A percentile compares a stretch with the other conserved stretches of the same genome.
Evolutionary conservation across 1,140 invertebrate genomes (phyloP).

Genomic region (Coboldia fuscipes): DNA sequence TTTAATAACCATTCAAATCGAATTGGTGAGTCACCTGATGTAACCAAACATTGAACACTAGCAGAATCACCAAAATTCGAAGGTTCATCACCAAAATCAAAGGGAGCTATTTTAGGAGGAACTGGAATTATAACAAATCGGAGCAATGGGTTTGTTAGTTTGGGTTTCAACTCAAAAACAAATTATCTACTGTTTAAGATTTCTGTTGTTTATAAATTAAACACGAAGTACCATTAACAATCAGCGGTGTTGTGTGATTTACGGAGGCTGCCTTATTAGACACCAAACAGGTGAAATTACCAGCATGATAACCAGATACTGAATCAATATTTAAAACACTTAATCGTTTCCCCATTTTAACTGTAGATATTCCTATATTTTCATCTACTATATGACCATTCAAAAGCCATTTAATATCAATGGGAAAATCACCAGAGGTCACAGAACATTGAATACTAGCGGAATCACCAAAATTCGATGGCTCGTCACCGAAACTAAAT

Average conservation of each 20-base stretch:
- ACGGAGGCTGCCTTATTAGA: constrained; percentile 32
- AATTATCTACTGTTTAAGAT: no score
- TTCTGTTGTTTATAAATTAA: no score
- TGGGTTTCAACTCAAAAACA: no score
- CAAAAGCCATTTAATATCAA: constrained; percentile 50
- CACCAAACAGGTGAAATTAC: constrained; percentile 49
- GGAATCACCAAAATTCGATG: constrained; percentile 43
- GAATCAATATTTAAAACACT: constrained; percentile 27
- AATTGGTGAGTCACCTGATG: constrained; percentile 53
- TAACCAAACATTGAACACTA: constrained; percentile 46
- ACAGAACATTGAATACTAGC: constrained; percentile 46
- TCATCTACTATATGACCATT: constrained; percentile 21
- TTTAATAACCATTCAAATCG: constrained; percentile 35
- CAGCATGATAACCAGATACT: constrained; percentile 34
- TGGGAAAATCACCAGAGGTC: constrained; percentile 48
- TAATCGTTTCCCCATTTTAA: constrained; percentile 24
- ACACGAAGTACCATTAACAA: constrained; percentile 38
- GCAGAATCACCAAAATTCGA: constrained; percentile 47
- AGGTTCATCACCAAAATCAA: constrained; percentile 38
- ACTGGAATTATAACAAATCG: no score
- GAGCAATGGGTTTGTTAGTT: no score
- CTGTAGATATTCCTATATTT: constrained; percentile 13
- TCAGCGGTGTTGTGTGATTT: constrained; percentile 27
- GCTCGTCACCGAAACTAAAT: constrained; percentile 39
- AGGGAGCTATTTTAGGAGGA: constrained; percentile 39